Evolutionary conservation across 2,113 vertebrate species (phyloP), one percentile per base, ranked within the genome.

Genomic region (Stigmatopora argus): DNA sequence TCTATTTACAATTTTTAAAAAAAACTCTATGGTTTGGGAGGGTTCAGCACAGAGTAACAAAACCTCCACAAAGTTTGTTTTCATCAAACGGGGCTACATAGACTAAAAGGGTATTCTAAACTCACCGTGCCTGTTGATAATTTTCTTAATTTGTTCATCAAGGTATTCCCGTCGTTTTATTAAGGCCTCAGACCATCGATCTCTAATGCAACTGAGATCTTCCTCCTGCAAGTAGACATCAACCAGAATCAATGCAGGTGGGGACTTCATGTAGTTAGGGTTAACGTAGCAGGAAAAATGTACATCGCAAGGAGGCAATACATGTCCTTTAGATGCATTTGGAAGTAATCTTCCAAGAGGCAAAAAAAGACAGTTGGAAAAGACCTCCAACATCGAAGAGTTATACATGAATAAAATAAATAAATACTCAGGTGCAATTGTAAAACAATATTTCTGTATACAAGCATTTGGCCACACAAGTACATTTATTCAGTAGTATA

Each of bases 71-170:
- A 3, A 2, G 26, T 31, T 31, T 31, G 26, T 31, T 31, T 31
- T 31, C 2, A 3, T 31, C 26, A 31, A 31, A 31, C 2, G 26
- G 26, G 26, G 26, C 26, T 31, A 31, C 26, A 31, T 31, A 31
- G 26, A 31, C 26, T 31, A 31, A 31, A 31, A 31, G 26, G 26
- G 26, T 1, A 31, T 31, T 31, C 3, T 3, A 1, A 8, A 65
- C 82, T 61, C 49, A 97, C 97, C 97, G 75, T 92, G 91, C 70
- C 98, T 98, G 83, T 96, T 95, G 85, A 94, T 97, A 86, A 99
- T 95, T 87, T 94, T 98, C 80, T 98, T 94, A 78, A 99, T 97
- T 85, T 99, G 97, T 57, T 97, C 95, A 41, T 98, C 96, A 55
- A 99, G 92, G 75, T 99, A 99, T 67, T 96, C 94, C 67, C 93